Conservation (phyloP, 2,113 vertebrate species). For the Marmota flaviventris region DNA sequence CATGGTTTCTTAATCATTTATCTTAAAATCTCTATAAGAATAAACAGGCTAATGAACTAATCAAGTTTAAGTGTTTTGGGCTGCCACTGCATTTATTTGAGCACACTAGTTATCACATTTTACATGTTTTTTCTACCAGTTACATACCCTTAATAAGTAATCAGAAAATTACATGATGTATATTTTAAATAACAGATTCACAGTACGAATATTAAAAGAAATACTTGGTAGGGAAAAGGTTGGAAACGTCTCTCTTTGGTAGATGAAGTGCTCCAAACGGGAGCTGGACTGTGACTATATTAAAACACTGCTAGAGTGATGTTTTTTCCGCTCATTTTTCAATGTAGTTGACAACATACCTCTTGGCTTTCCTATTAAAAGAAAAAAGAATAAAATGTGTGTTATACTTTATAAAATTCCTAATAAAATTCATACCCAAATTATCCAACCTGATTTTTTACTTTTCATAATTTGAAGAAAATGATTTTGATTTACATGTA, state of each 20-base stretch:
- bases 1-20: not conserved
- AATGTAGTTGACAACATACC: constrained; percentile 82
- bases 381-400: constrained; percentile 70
- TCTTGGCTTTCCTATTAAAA: constrained; percentile 86
- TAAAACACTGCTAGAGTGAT: constrained; percentile 3
- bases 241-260: constrained; percentile 52
- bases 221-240: constrained; percentile 69
- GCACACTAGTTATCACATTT: not conserved
- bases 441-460: not conserved
- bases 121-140: not conserved
- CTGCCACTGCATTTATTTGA: not conserved
- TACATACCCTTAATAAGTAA: not conserved
- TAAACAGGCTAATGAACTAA: not conserved
- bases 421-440: constrained; percentile 44
- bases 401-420: constrained; percentile 44
- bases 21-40: constrained; percentile 37
- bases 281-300: constrained; percentile 14
- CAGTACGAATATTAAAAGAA: constrained; percentile 50
- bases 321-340: constrained; percentile 67
- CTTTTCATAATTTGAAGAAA: constrained; percentile 44
- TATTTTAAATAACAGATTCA: constrained; percentile 41
- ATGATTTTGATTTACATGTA: not conserved
- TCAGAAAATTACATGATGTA: not conserved
- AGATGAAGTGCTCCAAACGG: constrained; percentile 48
- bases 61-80: constrained; percentile 26